Evolutionary conservation across 2,888 invertebrate species (phyloP), one percentile per base, ranked within the genome.

Genomic region (Spicauda simplicius): DNA sequence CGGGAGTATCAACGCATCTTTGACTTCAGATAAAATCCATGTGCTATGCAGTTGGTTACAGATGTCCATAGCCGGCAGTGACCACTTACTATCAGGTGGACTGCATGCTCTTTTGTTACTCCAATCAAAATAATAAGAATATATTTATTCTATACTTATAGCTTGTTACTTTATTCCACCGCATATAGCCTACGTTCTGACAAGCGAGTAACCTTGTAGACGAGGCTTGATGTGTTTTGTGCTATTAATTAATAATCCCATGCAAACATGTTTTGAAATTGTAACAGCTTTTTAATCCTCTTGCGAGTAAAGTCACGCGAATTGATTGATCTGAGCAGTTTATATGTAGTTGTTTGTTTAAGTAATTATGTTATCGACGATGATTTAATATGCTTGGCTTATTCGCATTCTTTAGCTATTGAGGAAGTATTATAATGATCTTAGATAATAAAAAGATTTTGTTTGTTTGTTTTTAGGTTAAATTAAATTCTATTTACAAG

Each of bases 181-280:
- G 48, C 25, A 50, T 30, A 16, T 25, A 59, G 16, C 8, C 50
- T 11, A 30, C 53, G 54, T 48, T 54, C 52, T 50, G 66, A 61
- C 59, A 48, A 14, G 14, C 58, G 37, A 25, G n/a, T 45, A 20
- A 19, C 65, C 59, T 55, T 61, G 48, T 19, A 25, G 37, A 45
- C 18, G 37, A 25, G 30, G 45, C 55, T 25, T 25, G 20, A 20
- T 48, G 41, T 55, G 66, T 66, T 66, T 66, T 60, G 66, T 55
- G 60, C 60, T 60, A 66, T 60, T 66, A 60, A 66, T 66, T 66
- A 66, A 60, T 66, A 66, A 66, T 66, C 66, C 66, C 54, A 45
- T 66, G 66, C 54, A 60, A 66, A 66, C 66, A 66, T 66, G 66
- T 66, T 66, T 66, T 66, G 65, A 66, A 66, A 66, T 66, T 66